Evolutionary conservation across 2,888 invertebrate species (phyloP).

Genomic region (Drosophila basisetae): DNA sequence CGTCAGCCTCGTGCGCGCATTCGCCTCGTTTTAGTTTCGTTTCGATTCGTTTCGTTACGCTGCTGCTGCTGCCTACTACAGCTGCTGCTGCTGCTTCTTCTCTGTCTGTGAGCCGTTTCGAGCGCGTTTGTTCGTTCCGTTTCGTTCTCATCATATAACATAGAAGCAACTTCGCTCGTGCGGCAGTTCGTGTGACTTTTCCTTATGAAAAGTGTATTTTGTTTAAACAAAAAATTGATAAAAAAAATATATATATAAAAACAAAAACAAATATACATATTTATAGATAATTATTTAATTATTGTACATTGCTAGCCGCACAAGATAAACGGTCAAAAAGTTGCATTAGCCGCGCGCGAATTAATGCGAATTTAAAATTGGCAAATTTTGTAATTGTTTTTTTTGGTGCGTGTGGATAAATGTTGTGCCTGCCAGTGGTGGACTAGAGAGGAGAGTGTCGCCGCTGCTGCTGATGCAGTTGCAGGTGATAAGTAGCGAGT

Average conservation of each 20-base stretch:
- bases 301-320: background rate
- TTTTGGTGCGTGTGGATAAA: constrained; percentile 49
- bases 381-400: constrained; percentile 37
- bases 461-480: constrained; percentile 30
- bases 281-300: constrained; percentile 16
- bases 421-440: constrained; percentile 22
- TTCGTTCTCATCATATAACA: constrained; percentile 82
- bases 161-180: constrained; percentile 73
- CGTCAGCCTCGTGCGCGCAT: constrained; percentile 45
- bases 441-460: constrained; percentile 20
- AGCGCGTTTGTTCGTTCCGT: constrained; percentile 53
- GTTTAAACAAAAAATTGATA: constrained; percentile 36
- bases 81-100: constrained; percentile 39
- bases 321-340: background rate
- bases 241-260: constrained; percentile 23
- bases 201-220: constrained; percentile 50
- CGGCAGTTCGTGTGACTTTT: constrained; percentile 71
- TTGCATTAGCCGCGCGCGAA: constrained; percentile 29
- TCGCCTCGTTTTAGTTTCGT: constrained; percentile 54
- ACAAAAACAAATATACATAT: constrained; percentile 3
- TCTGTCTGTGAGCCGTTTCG: constrained; percentile 49
- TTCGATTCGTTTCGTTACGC: constrained; percentile 62
- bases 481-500: constrained; percentile 21
- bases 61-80: constrained; percentile 28
- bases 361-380: constrained; percentile 17